Percentiles rank a stretch among this genome's conserved stretches.
These are phyloP conservation scores for Ochotona princeps DNA, from an alignment of 2,113 vertebrate genomes.

Conservation along the genomic window DNA sequence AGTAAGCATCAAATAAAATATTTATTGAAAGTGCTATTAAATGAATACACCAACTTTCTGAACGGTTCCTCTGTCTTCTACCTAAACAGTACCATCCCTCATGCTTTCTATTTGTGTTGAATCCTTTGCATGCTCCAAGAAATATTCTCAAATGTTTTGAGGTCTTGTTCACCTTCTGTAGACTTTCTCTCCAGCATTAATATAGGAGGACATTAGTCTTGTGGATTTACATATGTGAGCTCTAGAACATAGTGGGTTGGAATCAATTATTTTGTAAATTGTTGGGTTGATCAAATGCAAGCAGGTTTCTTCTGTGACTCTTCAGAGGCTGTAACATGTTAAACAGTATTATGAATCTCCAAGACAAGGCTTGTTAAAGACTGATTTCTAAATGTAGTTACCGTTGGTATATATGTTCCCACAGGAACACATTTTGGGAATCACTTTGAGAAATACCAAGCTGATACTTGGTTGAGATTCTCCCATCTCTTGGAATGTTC, in stretches of 20 bases:
- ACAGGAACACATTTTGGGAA: not conserved
- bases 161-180: not conserved
- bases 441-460: not conserved
- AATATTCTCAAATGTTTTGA: not conserved
- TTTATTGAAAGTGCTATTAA: not conserved
- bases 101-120: not conserved
- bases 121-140: not conserved
- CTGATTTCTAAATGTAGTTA: not conserved
- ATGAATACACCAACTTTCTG: not conserved
- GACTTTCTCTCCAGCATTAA: not conserved
- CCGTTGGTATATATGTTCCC: not conserved
- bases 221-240: not conserved
- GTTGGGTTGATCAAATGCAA: conserved; percentile 9
- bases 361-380: not conserved
- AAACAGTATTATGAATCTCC: not conserved
- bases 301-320: not conserved
- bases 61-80: not conserved
- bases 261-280: not conserved
- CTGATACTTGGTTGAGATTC: not conserved
- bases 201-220: not conserved
- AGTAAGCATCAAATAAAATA: not conserved
- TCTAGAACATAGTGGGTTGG: not conserved
- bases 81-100: not conserved
- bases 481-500: not conserved
- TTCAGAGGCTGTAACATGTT: not conserved